A percentile compares a stretch with the other conserved stretches of the same genome.
Evolutionary conservation across 2,888 invertebrate genomes (phyloP).

Genomic region (Rosalia funebris): DNA sequence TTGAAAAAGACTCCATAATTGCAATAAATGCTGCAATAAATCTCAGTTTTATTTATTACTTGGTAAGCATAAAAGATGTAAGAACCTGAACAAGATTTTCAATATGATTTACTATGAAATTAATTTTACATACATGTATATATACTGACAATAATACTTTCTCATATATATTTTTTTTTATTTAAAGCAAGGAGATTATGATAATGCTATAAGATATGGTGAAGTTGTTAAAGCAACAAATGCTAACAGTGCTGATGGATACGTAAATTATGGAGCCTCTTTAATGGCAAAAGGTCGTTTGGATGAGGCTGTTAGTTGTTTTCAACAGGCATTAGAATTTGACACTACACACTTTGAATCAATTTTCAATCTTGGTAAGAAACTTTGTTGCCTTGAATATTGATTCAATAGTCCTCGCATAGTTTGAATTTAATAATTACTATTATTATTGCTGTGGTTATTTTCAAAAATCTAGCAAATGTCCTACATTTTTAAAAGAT

Average conservation of each 20-base stretch:
- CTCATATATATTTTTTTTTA: too few species aligned
- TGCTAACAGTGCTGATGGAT: slow-evolving; percentile 81
- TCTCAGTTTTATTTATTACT: slow-evolving; percentile 83
- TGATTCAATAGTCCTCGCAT: too few species aligned
- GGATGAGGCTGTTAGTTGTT: slow-evolving; percentile 77
- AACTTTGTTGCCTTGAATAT: too few species aligned
- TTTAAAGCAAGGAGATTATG: slow-evolving; percentile 80
- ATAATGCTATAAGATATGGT: slow-evolving; percentile 81
- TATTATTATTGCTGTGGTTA: too few species aligned
- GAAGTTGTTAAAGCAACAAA: slow-evolving; percentile 79
- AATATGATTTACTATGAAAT: too few species aligned
- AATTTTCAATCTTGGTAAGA: slow-evolving; percentile 79
- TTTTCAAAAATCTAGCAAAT: too few species aligned
- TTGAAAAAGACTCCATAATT: slow-evolving; percentile 86
- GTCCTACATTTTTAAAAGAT: too few species aligned
- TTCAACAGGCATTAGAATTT: slow-evolving; percentile 79
- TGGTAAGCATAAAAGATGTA: too few species aligned
- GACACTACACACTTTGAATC: slow-evolving; percentile 87
- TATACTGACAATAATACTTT: too few species aligned
- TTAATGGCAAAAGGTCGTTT: slow-evolving; percentile 75
- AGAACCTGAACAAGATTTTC: too few species aligned
- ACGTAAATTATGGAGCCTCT: slow-evolving; percentile 87
- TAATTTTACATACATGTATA: not conserved
- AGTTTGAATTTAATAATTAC: too few species aligned
- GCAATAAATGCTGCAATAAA: slow-evolving; percentile 88